These are phyloP conservation scores for Mixornis gularis DNA, from an alignment of 2,113 vertebrate genomes.

Conservation along the genomic window DNA sequence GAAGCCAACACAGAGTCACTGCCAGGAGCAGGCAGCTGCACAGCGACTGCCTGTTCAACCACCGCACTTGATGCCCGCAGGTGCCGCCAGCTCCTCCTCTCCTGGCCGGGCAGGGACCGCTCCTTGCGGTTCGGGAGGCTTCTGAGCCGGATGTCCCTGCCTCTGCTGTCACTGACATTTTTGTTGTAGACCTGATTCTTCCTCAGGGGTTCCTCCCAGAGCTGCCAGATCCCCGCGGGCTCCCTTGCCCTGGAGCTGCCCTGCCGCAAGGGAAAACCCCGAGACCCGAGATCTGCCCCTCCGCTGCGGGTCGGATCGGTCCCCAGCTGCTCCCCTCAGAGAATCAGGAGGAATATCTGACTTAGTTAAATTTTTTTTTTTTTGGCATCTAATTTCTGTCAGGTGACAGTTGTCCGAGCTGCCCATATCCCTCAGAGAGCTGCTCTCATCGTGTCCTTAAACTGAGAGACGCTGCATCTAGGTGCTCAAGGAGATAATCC, in stretches of 20 bases:
- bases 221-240: too few species aligned
- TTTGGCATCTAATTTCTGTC: background rate
- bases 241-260: background rate
- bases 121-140: too few species aligned
- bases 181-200: background rate
- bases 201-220: background rate
- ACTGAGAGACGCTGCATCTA: background rate
- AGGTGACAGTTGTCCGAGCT: accelerated
- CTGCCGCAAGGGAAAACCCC: background rate
- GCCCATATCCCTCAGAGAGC: background rate
- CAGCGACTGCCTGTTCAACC: background rate
- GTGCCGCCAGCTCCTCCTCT: background rate
- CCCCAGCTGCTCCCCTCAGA: background rate
- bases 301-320: accelerated
- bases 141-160: background rate
- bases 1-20: background rate
- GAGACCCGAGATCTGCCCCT: too few species aligned
- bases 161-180: background rate
- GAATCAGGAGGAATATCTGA: background rate
- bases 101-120: too few species aligned
- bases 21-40: background rate
- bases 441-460: background rate
- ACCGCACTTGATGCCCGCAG: background rate
- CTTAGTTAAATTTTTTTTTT: background rate
- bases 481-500: background rate